These are phyloP conservation scores for Aplocera efformata DNA, from an alignment of 2,888 invertebrate genomes.

Conservation along the genomic window DNA sequence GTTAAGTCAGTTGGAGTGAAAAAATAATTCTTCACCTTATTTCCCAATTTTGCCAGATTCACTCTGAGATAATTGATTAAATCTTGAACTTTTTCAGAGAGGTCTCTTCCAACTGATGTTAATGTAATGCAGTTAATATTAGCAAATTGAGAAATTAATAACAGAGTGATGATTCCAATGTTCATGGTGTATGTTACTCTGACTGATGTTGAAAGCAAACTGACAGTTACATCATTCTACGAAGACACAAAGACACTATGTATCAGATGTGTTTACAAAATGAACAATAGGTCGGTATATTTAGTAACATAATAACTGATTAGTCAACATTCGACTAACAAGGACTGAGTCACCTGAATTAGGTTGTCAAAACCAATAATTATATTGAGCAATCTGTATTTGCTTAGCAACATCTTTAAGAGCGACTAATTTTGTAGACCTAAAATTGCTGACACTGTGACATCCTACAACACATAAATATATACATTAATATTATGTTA, in stretches of 20 bases:
- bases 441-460: too few species aligned
- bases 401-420: too few species aligned
- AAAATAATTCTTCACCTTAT: neutral
- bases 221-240: neutral
- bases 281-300: constrained; percentile 11
- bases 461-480: too few species aligned
- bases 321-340: constrained; percentile 1
- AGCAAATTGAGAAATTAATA: constrained; percentile 2
- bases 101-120: neutral
- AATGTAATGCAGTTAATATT: constrained; percentile 1
- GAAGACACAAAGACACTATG: neutral
- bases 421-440: too few species aligned
- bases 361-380: too few species aligned
- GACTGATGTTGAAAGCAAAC: neutral
- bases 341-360: too few species aligned
- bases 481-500: too few species aligned
- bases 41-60: neutral
- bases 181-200: constrained; percentile 8
- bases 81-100: neutral
- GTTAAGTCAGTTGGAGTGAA: neutral
- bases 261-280: constrained; percentile 6
- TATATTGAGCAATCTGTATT: too few species aligned
- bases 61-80: neutral
- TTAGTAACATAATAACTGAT: constrained; percentile 5
- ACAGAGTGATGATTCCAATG: neutral